Conservation (phyloP, 2,113 vertebrate species). For the Cryptomyrus ogoouensis region DNA sequence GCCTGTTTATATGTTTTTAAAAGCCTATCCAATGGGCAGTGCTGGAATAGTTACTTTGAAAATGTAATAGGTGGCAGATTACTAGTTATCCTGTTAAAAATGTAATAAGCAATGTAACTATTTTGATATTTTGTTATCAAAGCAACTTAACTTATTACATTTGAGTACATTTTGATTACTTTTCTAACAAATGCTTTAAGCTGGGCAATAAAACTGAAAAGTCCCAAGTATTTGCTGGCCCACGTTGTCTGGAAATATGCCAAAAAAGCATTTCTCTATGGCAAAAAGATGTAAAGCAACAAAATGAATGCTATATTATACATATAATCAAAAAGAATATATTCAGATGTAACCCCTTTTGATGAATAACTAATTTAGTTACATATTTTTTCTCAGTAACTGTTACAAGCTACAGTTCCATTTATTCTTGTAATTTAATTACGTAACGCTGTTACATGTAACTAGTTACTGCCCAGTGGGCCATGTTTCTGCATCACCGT, state of each 20-base stretch:
- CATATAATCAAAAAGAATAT: not conserved
- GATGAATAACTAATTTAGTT: not conserved
- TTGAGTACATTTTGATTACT: not conserved
- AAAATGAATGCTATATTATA: not conserved
- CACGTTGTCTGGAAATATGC: not conserved
- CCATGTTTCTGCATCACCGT: not conserved
- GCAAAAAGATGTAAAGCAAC: not conserved
- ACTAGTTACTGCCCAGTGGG: not conserved
- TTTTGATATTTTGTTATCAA: not conserved
- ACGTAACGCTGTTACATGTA: not conserved
- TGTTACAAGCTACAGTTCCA: not conserved
- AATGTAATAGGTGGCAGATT: not conserved
- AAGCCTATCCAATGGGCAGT: not conserved
- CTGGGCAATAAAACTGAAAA: not conserved
- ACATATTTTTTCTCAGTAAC: not conserved
- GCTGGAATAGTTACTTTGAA: not conserved
- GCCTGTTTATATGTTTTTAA: not conserved
- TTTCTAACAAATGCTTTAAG: not conserved
- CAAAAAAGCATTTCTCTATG: not conserved
- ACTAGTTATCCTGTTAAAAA: not conserved
- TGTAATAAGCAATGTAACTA: not conserved
- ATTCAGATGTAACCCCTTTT: not conserved
- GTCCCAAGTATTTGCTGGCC: not conserved
- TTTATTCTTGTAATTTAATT: not conserved
- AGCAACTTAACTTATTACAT: not conserved